Evolutionary conservation across 2,797 vertebrate genomes (phyloP), one percentile per base, ranked within the genome.

Genomic region (Cercopithecus petaurista): DNA sequence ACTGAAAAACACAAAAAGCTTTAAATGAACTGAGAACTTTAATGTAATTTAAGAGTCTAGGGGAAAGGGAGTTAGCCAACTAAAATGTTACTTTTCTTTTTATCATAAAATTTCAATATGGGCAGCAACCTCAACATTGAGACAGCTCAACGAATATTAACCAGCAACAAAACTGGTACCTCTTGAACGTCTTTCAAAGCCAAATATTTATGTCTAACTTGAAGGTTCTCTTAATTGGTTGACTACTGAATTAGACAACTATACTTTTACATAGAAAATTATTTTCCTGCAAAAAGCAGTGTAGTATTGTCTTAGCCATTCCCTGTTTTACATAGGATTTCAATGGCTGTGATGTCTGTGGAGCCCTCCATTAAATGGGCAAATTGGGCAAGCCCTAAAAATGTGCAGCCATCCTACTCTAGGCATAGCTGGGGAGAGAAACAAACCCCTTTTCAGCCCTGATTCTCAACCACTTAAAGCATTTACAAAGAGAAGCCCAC

Each of bases 401-500:
- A 26, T 12, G 52, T n/a, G 46, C 5, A 43, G 24, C 36, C 70
- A 86, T 59, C 61, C 59, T 50, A 41, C 72, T 67, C 17, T 26
- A 36, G 28, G 43, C 64, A 79, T 30, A 41, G 75, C 46, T 55
- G 39, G 48, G 36, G 79, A 73, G 41, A 67, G 36, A 76, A 96
- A 95, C 61, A 97, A 97, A 85, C 59, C 28, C 8, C 80, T 33
- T 88, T 96, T 93, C 90, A 96, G 90, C 64, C 86, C 87, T 57
- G 28, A 95, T 77, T 94, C 80, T 86, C 9, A 72, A 93, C 41
- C 87, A 95, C 91, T 95, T 94, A 70, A 26, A 85, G 85, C 89
- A 86, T 83, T 90, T 88, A 92, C 67, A 93, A 96, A 95, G 92
- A 96, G 90, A 97, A 96, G 92, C n/a, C 88, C 90, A 90, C 93